Evolutionary conservation across 1,140 invertebrate genomes (phyloP).

Genomic region (Rhopalosiphum padi): DNA sequence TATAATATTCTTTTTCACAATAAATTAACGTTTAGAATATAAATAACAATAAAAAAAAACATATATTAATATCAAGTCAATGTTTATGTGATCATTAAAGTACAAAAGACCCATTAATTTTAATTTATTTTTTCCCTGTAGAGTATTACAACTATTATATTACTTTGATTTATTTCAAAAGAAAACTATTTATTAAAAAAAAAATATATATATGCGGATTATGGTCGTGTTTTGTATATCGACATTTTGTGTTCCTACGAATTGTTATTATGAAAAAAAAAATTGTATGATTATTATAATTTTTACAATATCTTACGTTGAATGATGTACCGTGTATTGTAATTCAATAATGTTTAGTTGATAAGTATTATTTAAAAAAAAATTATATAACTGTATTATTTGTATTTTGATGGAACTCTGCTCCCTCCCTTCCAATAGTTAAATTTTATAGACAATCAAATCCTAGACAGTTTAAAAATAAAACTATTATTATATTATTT

Average conservation of each 20-base stretch:
- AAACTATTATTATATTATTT: conserved; percentile 32
- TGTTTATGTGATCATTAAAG: conserved; percentile 55
- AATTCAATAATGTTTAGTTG: conserved; percentile 18
- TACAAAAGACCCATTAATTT: conserved; percentile 53
- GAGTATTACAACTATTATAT: conserved; percentile 48
- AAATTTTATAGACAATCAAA: conserved; percentile 53
- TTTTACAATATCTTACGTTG: conserved; percentile 32
- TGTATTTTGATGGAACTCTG: background rate
- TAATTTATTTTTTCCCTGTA: conserved; percentile 43
- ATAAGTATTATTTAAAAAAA: conserved; percentile 42
- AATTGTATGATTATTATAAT: conserved; percentile 16
- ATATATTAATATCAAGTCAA: conserved; percentile 55
- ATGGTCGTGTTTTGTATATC: conserved; percentile 29
- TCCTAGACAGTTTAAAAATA: conserved; percentile 30
- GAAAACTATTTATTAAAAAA: conserved; percentile 1
- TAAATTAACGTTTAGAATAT: conserved; percentile 10
- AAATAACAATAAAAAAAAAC: background rate
- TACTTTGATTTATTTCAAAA: conserved; percentile 1
- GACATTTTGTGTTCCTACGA: conserved; percentile 53
- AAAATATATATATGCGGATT: background rate
- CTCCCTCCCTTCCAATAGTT: conserved; percentile 30
- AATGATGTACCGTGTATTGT: background rate
- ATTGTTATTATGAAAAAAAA: conserved; percentile 37
- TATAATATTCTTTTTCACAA: conserved; percentile 34
- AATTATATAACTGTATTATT: conserved; percentile 12